phyloP scores from a whole-genome alignment of 2,888 invertebrate genomes.

The Merodon equestris region DNA sequence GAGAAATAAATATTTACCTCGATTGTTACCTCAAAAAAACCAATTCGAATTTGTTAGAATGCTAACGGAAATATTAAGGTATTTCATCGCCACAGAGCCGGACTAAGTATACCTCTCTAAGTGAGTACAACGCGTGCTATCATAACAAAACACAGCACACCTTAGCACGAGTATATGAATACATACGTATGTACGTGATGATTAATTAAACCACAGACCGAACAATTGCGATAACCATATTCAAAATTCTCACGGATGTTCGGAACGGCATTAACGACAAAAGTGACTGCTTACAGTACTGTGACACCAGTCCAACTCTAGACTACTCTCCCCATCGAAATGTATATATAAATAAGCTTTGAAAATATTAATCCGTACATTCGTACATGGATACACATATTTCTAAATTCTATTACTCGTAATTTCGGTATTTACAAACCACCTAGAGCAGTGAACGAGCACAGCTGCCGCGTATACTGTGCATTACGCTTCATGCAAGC shows the following conservation, averaged over 20 bases:
- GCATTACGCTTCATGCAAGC: conserved; percentile 42
- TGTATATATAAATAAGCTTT: conserved; percentile 28
- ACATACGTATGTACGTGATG: conserved; percentile 42
- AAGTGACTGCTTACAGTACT: conserved; percentile 32
- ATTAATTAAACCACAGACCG: conserved; percentile 44
- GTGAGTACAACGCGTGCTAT: no score
- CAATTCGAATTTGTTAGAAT: no score
- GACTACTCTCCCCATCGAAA: background rate
- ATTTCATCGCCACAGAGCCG: background rate
- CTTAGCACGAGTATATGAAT: no score
- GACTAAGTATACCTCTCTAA: no score
- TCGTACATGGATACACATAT: background rate
- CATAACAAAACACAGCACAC: conserved; percentile 8
- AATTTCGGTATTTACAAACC: conserved; percentile 47
- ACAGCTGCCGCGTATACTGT: conserved; percentile 22
- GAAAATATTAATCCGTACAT: conserved; percentile 4
- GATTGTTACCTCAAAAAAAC: no score
- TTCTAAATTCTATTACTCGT: conserved; percentile 17
- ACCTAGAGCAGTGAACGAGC: conserved; percentile 29
- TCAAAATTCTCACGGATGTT: conserved; percentile 62
- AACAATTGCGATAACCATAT: conserved; percentile 46
- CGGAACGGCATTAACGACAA: conserved; percentile 26
- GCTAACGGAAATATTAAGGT: no score
- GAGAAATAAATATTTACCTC: no score
- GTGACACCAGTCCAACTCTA: conserved; percentile 28